phyloP scores from a whole-genome alignment of 2,888 invertebrate species.

The Anticlea derivata region DNA sequence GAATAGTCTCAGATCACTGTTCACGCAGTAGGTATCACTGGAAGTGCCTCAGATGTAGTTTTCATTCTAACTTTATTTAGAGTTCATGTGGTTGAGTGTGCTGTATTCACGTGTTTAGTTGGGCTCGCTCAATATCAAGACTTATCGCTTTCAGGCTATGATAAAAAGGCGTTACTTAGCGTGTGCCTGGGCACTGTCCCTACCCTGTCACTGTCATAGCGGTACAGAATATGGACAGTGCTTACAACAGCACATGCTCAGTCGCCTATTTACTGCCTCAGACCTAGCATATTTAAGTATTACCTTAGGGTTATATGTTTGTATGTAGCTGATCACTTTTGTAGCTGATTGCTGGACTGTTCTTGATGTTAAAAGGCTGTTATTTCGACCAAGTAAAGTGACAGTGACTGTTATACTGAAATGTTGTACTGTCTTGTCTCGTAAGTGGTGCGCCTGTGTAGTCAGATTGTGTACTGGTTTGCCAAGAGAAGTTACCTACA shows the following conservation, averaged over 20 bases:
- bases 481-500: conserved; percentile 84
- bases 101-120: conserved; percentile 74
- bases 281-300: conserved; percentile 75
- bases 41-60: conserved; percentile 53
- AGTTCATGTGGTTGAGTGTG: conserved; percentile 70
- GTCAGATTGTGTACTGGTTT: conserved; percentile 79
- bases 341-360: conserved; percentile 72
- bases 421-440: conserved; percentile 59
- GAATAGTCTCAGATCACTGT: conserved; percentile 44
- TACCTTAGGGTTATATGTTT: conserved; percentile 71
- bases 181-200: not conserved
- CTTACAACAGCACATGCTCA: conserved; percentile 6
- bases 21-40: conserved; percentile 54
- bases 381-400: conserved; percentile 72
- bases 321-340: conserved; percentile 74
- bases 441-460: conserved; percentile 79
- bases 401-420: conserved; percentile 56
- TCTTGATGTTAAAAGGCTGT: conserved; percentile 74
- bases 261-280: conserved; percentile 31
- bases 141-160: conserved; percentile 68
- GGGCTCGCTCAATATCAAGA: conserved; percentile 82
- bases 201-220: not conserved
- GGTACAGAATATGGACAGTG: not conserved
- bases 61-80: conserved; percentile 37
- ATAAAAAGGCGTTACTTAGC: conserved; percentile 21